Evolutionary conservation across 2,888 invertebrate species (phyloP).

Genomic region (Lagria hirta): DNA sequence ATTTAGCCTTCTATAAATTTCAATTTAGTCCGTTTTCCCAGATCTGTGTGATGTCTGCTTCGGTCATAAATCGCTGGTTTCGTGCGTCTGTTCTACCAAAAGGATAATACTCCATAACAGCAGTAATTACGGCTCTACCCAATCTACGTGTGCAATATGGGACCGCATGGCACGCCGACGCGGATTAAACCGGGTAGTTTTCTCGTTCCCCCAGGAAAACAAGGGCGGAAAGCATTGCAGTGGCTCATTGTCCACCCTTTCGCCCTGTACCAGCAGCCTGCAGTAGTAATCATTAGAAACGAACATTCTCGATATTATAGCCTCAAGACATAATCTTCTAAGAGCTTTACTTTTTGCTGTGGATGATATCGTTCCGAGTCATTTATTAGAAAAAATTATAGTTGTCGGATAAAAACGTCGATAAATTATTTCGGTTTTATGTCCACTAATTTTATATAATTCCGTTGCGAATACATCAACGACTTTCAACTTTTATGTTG

Average conservation of each 20-base stretch:
- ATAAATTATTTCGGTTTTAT: too few species aligned
- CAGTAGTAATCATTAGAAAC: constrained; percentile 15
- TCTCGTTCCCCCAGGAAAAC: constrained; percentile 9
- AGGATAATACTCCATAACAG: constrained; percentile 25
- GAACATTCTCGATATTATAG: constrained; percentile 17
- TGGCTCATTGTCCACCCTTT: constrained; percentile 7
- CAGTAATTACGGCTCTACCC: constrained; percentile 21
- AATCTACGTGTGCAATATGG: constrained; percentile 26
- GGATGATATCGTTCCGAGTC: too few species aligned
- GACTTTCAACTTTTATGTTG: too few species aligned
- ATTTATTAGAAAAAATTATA: too few species aligned
- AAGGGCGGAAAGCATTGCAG: constrained; percentile 10
- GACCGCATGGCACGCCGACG: constrained; percentile 17
- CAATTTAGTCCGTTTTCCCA: too few species aligned
- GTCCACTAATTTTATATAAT: too few species aligned
- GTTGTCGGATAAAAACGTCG: too few species aligned
- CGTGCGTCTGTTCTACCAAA: constrained; percentile 19
- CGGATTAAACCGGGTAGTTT: constrained; percentile 19
- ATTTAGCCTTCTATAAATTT: too few species aligned
- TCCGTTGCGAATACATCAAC: too few species aligned
- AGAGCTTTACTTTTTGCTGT: too few species aligned
- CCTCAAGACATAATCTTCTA: too few species aligned
- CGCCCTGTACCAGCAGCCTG: constrained; percentile 1
- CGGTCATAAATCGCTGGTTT: constrained; percentile 20
- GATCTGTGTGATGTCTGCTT: constrained; percentile 11